phyloP scores from a whole-genome alignment of 2,797 vertebrate genomes.

The Melanotaenia pygmaea region DNA sequence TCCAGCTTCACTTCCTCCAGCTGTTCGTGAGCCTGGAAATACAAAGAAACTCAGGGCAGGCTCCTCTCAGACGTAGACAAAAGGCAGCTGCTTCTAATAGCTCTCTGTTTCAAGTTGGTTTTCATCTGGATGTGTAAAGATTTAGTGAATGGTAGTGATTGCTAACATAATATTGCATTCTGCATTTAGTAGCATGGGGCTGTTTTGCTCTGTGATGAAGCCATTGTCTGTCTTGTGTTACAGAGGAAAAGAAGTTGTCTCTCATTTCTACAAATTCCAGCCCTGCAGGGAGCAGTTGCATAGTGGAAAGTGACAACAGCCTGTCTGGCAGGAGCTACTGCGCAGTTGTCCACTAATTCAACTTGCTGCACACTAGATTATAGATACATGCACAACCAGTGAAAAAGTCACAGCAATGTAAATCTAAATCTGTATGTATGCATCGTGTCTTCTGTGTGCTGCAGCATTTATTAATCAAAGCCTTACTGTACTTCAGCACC shows the following conservation, averaged over 20 bases:
- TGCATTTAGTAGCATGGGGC: not conserved
- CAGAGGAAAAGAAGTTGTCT: not conserved
- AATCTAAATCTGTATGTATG: constrained; percentile 5
- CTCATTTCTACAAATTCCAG: constrained; percentile 17
- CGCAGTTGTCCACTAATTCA: constrained; percentile 32
- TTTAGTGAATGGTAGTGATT: not conserved
- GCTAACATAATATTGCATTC: not conserved
- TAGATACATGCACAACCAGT: not conserved
- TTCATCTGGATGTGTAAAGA: not conserved
- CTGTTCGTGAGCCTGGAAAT: constrained; percentile 89
- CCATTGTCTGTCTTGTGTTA: not conserved
- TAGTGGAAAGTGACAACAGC: constrained; percentile 28
- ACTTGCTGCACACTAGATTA: constrained; percentile 14
- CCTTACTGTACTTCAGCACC: constrained; percentile 42
- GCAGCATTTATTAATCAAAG: constrained; percentile 36
- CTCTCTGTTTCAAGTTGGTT: not conserved
- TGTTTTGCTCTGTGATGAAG: not conserved
- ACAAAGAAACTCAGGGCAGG: constrained; percentile 23
- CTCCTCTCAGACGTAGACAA: not conserved
- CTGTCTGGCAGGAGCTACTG: constrained; percentile 23
- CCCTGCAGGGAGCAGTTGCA: constrained; percentile 19
- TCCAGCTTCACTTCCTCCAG: constrained; percentile 96
- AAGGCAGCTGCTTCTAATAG: too few species aligned
- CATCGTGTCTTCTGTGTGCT: constrained; percentile 5
- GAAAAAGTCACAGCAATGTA: not conserved